These are phyloP conservation scores for Crotalus horridus DNA, from an alignment of 2,113 vertebrate species.

Conservation along the genomic window DNA sequence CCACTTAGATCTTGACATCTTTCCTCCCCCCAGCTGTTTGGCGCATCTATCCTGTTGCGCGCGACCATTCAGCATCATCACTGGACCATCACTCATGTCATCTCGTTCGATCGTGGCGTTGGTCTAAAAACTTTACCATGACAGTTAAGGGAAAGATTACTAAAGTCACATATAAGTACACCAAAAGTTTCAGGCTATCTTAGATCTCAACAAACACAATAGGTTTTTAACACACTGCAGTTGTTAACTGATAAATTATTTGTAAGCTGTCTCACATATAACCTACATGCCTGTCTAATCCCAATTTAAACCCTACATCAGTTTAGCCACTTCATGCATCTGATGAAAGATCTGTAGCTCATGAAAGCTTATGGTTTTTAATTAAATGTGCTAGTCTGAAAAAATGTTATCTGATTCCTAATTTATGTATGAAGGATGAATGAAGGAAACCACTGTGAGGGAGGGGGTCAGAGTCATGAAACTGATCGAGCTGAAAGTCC, in stretches of 20 bases:
- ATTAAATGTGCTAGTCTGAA: background rate
- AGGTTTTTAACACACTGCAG: background rate
- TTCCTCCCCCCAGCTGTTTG: too few relatives aligned
- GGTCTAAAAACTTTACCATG: background rate
- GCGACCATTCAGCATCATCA: fast-evolving
- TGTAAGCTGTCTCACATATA: background rate
- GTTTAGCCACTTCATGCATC: background rate
- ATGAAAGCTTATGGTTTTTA: background rate
- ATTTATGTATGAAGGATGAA: background rate
- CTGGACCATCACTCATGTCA: too few relatives aligned
- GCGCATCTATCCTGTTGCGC: too few relatives aligned
- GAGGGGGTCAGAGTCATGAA: background rate
- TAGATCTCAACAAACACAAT: background rate
- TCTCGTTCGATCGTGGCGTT: too few relatives aligned
- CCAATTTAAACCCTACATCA: background rate
- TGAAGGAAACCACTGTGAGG: background rate
- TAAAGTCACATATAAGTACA: background rate
- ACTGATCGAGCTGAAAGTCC: background rate
- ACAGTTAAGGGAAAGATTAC: background rate
- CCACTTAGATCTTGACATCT: too few relatives aligned
- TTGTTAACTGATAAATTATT: background rate
- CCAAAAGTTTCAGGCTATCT: background rate
- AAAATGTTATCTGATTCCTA: background rate
- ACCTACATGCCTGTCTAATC: background rate
- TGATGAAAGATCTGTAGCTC: background rate